Base-by-base conservation (phyloP, 1,140 invertebrate species). In the Arctopsyche grandis region DNA sequence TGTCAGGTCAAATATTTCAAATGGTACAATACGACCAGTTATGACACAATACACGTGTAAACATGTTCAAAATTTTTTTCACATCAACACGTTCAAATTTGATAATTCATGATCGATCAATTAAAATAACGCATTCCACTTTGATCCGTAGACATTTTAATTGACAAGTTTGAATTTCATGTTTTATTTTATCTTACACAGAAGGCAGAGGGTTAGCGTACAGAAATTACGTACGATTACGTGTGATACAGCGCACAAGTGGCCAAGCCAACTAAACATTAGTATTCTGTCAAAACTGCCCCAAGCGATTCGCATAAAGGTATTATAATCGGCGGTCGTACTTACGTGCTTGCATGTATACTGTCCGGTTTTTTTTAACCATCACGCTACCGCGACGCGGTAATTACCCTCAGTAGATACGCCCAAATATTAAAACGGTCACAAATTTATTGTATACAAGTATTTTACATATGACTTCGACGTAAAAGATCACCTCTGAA, bases 201-300 rank as follows among this genome's bases (percentile, higher is more conserved):
- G 29, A 38, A 38, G n/a, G n/a, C n/a, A n/a, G n/a, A 38, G 29
- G 29, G 29, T 38, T 38, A 38, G 29, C 29, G 7, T 38, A 38
- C 29, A 38, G 29, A 38, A 38, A 38, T 38, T 38, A 38, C 7
- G 29, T 38, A 38, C 29, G 29, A 38, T 38, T 38, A 38, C 7
- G 29, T 38, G 7, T 38, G 29, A 38, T 60, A 19, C 19, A 9
- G 21, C 3, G 29, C 29, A 9, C 48, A 19, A 60, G 56, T 19
- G 56, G 21, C 16, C 56, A 16, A 16, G 56, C 56, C 56, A n/a
- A 10, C 29, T 38, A 16, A 24, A 71, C 78, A 79, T 79, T 75
- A 79, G 78, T 66, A 75, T 66, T 74, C 78, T 79, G 70, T 79
- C 78, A 79, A 77, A 77, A 79, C 29, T 44, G 69, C 70, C 78